These are phyloP conservation scores for Epinephelus awoara DNA, from an alignment of 2,797 vertebrate species.

Conservation along the genomic window DNA sequence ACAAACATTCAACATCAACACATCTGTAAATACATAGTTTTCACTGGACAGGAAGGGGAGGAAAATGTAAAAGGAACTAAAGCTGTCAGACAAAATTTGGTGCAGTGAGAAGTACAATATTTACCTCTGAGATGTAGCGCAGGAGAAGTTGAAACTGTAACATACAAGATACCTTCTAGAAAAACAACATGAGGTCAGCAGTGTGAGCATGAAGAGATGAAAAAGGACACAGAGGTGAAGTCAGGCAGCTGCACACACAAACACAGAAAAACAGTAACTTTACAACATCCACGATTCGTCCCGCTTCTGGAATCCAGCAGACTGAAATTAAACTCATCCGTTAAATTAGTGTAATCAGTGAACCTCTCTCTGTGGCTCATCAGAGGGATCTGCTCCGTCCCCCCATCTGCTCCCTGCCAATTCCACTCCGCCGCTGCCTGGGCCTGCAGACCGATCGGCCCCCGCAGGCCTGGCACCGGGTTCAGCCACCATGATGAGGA, in stretches of 20 bases:
- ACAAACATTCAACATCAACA: too few species aligned
- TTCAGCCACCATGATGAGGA: constrained; percentile 57
- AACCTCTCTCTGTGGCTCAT: constrained; percentile 51
- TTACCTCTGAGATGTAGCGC: too few species aligned
- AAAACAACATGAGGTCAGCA: constrained; percentile 13
- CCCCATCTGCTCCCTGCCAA: constrained; percentile 62
- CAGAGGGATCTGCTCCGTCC: constrained; percentile 43
- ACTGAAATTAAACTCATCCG: constrained; percentile 58
- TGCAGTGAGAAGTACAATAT: too few species aligned
- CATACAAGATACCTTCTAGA: neutral
- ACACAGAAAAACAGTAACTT: neutral
- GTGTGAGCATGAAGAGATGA: neutral
- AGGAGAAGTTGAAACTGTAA: neutral
- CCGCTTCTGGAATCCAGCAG: constrained; percentile 16
- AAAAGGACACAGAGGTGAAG: neutral
- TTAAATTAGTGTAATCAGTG: constrained; percentile 64
- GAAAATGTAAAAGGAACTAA: too few species aligned
- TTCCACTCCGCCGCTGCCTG: constrained; percentile 13
- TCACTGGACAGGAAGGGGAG: too few species aligned
- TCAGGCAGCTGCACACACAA: constrained; percentile 2
- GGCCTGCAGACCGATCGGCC: constrained; percentile 39
- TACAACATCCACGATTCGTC: constrained; percentile 10
- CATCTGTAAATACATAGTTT: too few species aligned
- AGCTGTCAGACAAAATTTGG: too few species aligned
- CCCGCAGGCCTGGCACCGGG: constrained; percentile 56